Base-by-base conservation (phyloP, 2,797 vertebrate genomes). In the Lateolabrax maculatus region DNA sequence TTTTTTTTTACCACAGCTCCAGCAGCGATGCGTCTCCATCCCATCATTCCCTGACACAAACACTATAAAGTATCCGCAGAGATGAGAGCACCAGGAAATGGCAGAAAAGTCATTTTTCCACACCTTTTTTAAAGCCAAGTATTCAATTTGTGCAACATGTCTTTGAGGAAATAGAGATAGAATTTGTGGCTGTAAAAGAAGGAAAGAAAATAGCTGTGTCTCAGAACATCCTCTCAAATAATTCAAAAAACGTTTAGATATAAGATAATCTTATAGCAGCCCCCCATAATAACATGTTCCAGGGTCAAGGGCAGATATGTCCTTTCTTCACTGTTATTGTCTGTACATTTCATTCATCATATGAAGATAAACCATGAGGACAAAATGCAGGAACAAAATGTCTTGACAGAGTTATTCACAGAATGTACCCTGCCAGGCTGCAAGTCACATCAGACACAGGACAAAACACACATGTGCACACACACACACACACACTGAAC, bases 101-200 rank as follows among this genome's bases (percentile, higher is more conserved):
- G 52, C 27, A 68, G 66, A 67, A 72, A 73, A 71, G 71, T 78
- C 9, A 73, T 89, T 89, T 87, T 81, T 89, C 63, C 18, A 25
- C 41, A 77, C 49, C n/a, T 64, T 52, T 75, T 48, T 60, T 69
- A 12, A 44, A 66, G 64, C 48, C 63, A 72, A 77, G 49, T 69
- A 75, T 86, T 90, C 77, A 87, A 87, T 93, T 90, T 90, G 81
- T 46, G 79, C 69, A 57, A 67, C 77, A 66, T 74, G 82, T 90
- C 81, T 25, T 39, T 25, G 55, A 75, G 83, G 69, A 88, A 89
- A 90, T 78, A 49, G 80, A 85, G 85, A 84, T 44, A 76, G 25
- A 80, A 89, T 88, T 88, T 75, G 87, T 77, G 71, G 43, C 21
- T 51, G 60, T 11, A 51, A 53, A 60, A 71, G 60, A 71, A 69